Evolutionary conservation across 1,140 invertebrate genomes (phyloP).

Genomic region (Triops cancriformis): DNA sequence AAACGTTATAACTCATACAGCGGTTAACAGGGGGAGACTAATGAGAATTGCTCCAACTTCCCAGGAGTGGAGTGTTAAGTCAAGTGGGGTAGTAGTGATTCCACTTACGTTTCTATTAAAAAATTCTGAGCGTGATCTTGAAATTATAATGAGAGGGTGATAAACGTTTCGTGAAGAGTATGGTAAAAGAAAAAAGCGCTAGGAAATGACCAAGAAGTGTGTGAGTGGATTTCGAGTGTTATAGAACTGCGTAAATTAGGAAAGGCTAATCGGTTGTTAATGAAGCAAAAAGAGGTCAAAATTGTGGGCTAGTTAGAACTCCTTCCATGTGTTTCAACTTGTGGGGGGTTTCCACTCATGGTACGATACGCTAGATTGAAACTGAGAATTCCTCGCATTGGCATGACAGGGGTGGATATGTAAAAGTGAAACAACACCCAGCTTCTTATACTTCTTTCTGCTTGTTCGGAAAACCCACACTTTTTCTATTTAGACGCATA

Average conservation of each 20-base stretch:
- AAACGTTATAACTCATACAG: not conserved
- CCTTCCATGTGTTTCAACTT: not conserved
- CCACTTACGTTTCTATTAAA: not conserved
- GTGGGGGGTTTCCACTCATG: not conserved
- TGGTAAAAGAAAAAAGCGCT: not conserved
- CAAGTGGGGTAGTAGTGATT: conserved; percentile 2
- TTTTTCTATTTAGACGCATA: not conserved
- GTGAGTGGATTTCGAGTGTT: not conserved
- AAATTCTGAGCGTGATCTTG: not conserved
- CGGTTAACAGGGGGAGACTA: not conserved
- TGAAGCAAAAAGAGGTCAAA: not conserved
- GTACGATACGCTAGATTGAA: not conserved
- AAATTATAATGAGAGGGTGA: not conserved
- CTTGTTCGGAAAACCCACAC: not conserved
- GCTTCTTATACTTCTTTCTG: not conserved
- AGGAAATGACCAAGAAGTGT: not conserved
- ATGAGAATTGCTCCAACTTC: not conserved
- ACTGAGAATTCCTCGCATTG: not conserved
- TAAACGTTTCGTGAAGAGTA: not conserved
- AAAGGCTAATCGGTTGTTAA: not conserved
- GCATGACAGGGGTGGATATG: not conserved
- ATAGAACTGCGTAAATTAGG: not conserved
- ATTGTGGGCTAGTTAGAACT: no score
- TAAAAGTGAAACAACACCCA: not conserved
- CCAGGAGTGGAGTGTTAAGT: not conserved